phyloP scores from a whole-genome alignment of 2,113 vertebrate genomes.

The Pan troglodytes region NHGRI_mPanTro3-v2.1_pri NC_072401.2:13267001-13267500 shows the following conservation, averaged over 20 bases:
- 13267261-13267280: not conserved
- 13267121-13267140: not conserved
- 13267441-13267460: not conserved
- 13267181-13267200: not conserved
- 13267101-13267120: not conserved
- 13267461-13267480: not conserved
- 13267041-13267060: conserved; percentile 74
- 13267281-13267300: not conserved
- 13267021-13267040: conserved; percentile 73
- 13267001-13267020: conserved; percentile 83
- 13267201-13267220: conserved; percentile 25
- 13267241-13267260: conserved; percentile 48
- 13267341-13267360: not conserved
- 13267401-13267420: not conserved
- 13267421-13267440: not conserved
- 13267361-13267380: not conserved
- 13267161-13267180: not conserved
- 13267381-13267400: fast-evolving
- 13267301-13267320: not conserved
- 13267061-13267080: not conserved
- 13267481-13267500: not conserved
- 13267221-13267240: conserved; percentile 14
- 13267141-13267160: not conserved
- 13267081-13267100: conserved; percentile 69
- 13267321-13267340: fast-evolving